phyloP scores from a whole-genome alignment of 2,888 invertebrate genomes.

The Unio pictorum region DNA sequence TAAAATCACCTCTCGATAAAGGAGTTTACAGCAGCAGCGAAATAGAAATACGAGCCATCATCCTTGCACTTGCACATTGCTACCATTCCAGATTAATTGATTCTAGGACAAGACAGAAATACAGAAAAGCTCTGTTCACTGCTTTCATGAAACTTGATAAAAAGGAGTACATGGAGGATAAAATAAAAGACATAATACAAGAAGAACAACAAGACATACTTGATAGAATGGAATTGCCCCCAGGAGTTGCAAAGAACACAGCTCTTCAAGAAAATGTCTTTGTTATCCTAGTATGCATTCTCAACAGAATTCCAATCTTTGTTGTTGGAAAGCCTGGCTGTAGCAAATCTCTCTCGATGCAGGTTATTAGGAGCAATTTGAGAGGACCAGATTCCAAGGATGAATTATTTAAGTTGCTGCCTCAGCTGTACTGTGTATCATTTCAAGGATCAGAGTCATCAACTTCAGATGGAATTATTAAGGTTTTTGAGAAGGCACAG shows the following conservation, averaged over 20 bases:
- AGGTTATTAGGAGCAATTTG: constrained; percentile 46
- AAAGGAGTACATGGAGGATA: constrained; percentile 2
- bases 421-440: constrained; percentile 47
- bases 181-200: constrained; percentile 27
- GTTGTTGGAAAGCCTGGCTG: constrained; percentile 56
- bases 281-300: constrained; percentile 48
- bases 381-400: constrained; percentile 49
- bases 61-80: constrained; percentile 32
- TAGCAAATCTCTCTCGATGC: constrained; percentile 53
- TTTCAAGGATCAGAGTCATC: constrained; percentile 56
- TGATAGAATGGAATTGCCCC: constrained; percentile 44
- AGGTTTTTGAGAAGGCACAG: constrained; percentile 53
- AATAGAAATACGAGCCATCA: constrained; percentile 13
- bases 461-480: constrained; percentile 55
- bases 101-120: constrained; percentile 14
- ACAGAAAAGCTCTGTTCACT: constrained; percentile 14
- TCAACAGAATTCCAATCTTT: constrained; percentile 50
- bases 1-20: too few species aligned
- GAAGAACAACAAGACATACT: constrained; percentile 43
- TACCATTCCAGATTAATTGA: constrained; percentile 36
- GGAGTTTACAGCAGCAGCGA: too few species aligned
- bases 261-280: constrained; percentile 54
- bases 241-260: constrained; percentile 45
- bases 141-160: constrained; percentile 7
- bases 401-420: constrained; percentile 37